phyloP scores from a whole-genome alignment of 2,113 vertebrate genomes.

The Falco punctatus region DNA sequence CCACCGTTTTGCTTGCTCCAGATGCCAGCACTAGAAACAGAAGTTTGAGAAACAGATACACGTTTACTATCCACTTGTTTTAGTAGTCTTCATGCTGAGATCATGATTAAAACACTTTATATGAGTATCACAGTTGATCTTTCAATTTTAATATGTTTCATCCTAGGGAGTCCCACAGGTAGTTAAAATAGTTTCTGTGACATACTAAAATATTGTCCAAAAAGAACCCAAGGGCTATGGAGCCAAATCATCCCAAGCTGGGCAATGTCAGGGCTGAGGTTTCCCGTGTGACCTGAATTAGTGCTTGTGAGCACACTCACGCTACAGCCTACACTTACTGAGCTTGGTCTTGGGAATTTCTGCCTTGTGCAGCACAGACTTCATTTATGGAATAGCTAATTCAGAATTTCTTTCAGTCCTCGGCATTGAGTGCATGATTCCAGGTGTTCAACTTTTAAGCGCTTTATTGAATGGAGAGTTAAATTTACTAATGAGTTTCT shows the following conservation, averaged over 20 bases:
- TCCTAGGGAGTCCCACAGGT: background rate
- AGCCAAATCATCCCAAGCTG: background rate
- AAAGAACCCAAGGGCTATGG: background rate
- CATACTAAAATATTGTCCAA: background rate
- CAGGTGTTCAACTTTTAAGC: background rate
- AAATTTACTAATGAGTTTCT: conserved; percentile 25
- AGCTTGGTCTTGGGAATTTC: background rate
- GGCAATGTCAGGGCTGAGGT: background rate
- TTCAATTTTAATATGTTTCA: background rate
- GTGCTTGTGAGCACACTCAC: background rate
- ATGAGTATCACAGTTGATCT: background rate
- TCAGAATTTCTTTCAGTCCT: background rate
- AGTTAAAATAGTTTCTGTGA: background rate
- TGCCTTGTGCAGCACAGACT: rapidly evolving
- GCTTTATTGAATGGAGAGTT: background rate
- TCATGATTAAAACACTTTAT: background rate
- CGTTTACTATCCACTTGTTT: background rate
- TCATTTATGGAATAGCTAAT: background rate
- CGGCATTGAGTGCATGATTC: background rate
- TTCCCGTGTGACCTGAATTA: background rate
- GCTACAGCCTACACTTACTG: background rate
- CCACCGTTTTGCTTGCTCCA: background rate
- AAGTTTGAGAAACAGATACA: background rate
- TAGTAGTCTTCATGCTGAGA: background rate
- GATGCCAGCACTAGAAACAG: background rate